Base-by-base conservation (phyloP, 2,888 invertebrate species). In the Ormyrus rosae region DNA sequence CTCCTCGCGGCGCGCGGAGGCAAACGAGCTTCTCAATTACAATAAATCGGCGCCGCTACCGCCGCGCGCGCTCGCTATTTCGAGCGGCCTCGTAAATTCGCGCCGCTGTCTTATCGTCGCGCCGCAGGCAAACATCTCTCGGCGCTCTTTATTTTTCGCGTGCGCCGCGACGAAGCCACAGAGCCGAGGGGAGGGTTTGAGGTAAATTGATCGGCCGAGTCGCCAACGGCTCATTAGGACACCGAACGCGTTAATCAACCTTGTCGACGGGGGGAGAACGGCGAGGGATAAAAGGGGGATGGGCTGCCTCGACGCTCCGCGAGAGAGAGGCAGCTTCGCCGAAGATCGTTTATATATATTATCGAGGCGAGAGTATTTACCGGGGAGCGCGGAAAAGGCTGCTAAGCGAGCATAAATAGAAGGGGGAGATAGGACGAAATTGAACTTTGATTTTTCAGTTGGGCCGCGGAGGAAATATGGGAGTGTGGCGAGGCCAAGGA, bases 31-130 rank as follows among this genome's bases (percentile, higher is more conserved):
- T n/a, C n/a, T 77, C 78, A 74, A 78, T 81, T 81, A 74, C 74
- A 81, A 81, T 81, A 81, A 81, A 81, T 80, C 70, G 55, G 60
- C 65, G 55, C 71, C 50, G 19, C 19, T 19, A 19, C 19, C 19
- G 53, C 55, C 34, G 34, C 34, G 34, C 61, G 8, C 19, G 13
- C 13, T 10, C 34, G 69, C 58, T 70, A 73, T 73, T 73, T 74
- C 51, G 50, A 61, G 74, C 53, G 56, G 46, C 69, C 76, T 81
- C 82, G 81, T 81, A 78, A 81, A 78, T 78, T 73, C 56, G 75
- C 68, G 69, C 75, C 61, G 34, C 70, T 48, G 69, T 78, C 78
- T 81, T 82, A 83, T 82, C 83, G 84, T 74, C 81, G 79, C 79
- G 78, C 79, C 78, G 77, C 75, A 78, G 72, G 68, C 77, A 81